Evolutionary conservation across 1,140 invertebrate genomes (phyloP).

Genomic region (Trichomalopsis sarcophagae): DNA sequence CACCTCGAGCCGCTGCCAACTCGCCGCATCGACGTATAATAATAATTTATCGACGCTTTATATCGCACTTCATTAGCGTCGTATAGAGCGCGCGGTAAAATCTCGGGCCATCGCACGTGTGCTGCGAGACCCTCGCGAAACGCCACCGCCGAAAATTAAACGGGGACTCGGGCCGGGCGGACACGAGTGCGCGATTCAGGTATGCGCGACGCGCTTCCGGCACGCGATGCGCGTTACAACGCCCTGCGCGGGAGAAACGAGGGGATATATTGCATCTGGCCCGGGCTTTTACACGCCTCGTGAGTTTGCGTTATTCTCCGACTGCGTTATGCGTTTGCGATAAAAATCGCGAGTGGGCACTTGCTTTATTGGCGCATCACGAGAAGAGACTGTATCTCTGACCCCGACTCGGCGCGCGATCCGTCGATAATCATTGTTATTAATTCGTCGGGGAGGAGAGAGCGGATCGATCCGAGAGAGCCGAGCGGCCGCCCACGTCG

Average conservation of each 20-base stretch:
- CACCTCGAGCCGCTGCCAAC: no score
- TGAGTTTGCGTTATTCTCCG: no score
- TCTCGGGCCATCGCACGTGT: not conserved
- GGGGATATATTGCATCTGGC: not conserved
- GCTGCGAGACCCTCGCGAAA: not conserved
- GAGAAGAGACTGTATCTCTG: no score
- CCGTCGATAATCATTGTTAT: conserved; percentile 34
- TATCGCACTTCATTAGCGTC: not conserved
- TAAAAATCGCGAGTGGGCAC: not conserved
- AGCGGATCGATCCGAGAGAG: not conserved
- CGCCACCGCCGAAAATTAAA: not conserved
- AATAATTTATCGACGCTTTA: not conserved
- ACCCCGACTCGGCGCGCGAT: not conserved
- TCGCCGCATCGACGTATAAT: not conserved
- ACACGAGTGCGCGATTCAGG: not conserved
- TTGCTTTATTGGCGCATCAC: not conserved
- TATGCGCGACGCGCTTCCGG: not conserved
- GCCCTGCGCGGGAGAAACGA: not conserved
- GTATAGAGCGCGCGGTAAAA: not conserved
- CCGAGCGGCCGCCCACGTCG: not conserved
- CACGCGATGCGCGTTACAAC: conserved; percentile 11
- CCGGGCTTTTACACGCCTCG: conserved; percentile 9
- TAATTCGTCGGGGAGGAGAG: not conserved
- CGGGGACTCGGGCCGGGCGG: no score
- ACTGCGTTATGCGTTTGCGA: no score